Evolutionary conservation across 2,113 vertebrate genomes (phyloP).

Genomic region (Odobenus rosmarus): DNA sequence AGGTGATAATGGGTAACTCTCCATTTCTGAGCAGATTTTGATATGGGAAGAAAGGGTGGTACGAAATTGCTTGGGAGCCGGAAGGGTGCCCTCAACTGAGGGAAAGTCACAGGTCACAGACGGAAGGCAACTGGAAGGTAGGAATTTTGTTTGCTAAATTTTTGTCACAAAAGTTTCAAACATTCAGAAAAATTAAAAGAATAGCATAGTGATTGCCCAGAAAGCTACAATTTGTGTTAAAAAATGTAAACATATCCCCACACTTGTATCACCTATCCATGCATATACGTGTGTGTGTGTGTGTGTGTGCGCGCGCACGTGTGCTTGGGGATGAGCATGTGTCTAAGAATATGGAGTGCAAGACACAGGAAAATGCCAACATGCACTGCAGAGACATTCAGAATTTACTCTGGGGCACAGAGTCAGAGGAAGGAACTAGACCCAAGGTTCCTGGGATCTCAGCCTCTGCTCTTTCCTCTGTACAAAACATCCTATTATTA

Average conservation of each 20-base stretch:
- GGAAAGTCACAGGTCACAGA: not conserved
- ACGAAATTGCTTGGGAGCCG: not conserved
- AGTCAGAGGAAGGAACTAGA: not conserved
- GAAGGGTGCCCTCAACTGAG: not conserved
- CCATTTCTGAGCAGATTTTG: not conserved
- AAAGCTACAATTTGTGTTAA: not conserved
- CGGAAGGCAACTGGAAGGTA: not conserved
- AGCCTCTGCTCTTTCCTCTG: not conserved
- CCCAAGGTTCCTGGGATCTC: not conserved
- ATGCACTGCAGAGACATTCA: not conserved
- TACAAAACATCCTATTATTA: fast-evolving
- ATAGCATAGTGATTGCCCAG: not conserved
- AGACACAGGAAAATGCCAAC: not conserved
- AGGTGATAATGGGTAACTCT: fast-evolving
- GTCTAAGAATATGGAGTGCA: not conserved
- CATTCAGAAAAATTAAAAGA: not conserved
- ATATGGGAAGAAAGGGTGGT: fast-evolving
- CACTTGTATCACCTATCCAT: not conserved
- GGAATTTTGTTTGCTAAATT: not conserved
- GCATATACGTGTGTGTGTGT: not conserved
- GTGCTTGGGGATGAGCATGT: not conserved
- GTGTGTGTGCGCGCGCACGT: fast-evolving
- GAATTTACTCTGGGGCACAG: not conserved
- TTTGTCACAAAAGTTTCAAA: not conserved
- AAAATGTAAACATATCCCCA: not conserved